phyloP scores from a whole-genome alignment of 1,140 invertebrate species.

The Drosophila tristis region DNA sequence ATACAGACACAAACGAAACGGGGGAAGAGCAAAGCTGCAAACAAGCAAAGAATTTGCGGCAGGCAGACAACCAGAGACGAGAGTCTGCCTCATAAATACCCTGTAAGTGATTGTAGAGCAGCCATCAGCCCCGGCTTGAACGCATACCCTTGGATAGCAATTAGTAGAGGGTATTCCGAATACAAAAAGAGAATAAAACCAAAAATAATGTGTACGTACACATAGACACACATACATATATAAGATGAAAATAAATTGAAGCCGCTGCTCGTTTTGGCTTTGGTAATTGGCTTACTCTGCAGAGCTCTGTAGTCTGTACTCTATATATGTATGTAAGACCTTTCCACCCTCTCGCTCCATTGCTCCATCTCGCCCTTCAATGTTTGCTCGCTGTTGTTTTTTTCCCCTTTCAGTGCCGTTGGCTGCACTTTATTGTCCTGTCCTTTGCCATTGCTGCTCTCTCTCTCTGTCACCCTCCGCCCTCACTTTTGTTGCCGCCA shows the following conservation, averaged over 20 bases:
- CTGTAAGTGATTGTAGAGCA: too few species aligned
- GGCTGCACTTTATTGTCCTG: slow-evolving; percentile 73
- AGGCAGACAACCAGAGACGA: too few species aligned
- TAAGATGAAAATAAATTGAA: slow-evolving; percentile 42
- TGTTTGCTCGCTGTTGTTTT: slow-evolving; percentile 20
- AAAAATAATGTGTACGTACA: slow-evolving; percentile 25
- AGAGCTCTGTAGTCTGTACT: neutral
- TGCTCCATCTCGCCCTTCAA: neutral
- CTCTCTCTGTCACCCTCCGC: slow-evolving; percentile 6
- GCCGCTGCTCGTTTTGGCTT: slow-evolving; percentile 39
- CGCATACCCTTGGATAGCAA: neutral
- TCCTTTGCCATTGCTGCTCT: slow-evolving; percentile 28
- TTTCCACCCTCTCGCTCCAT: neutral
- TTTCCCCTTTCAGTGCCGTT: slow-evolving; percentile 29
- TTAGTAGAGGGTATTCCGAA: neutral
- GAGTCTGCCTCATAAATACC: too few species aligned
- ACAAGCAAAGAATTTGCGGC: neutral
- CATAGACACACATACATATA: neutral
- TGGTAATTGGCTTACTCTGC: slow-evolving; percentile 49
- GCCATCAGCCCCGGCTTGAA: too few species aligned
- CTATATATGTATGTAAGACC: neutral
- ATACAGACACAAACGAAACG: slow-evolving; percentile 5
- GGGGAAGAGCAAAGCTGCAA: slow-evolving; percentile 5
- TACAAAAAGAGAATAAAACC: slow-evolving; percentile 1
- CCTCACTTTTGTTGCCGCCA: slow-evolving; percentile 3